These are phyloP conservation scores for Dynastes maya DNA, from an alignment of 2,888 invertebrate species.

Conservation along the genomic window DNA sequence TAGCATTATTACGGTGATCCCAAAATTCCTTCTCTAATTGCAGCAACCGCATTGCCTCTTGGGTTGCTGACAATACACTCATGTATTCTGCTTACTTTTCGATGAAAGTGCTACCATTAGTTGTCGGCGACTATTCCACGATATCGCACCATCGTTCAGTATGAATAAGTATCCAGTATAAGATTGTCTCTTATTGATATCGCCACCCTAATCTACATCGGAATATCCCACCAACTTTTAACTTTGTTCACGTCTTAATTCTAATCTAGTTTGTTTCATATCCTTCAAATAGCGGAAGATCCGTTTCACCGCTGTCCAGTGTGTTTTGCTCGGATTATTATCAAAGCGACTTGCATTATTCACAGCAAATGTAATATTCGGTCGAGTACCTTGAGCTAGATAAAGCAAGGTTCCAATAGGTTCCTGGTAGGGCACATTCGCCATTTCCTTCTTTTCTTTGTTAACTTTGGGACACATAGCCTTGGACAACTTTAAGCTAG, in stretches of 20 bases:
- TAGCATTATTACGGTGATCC: neutral
- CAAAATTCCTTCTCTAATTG: no score
- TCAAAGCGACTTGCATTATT: conserved; percentile 53
- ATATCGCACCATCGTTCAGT: no score
- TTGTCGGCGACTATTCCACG: no score
- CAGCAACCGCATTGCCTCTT: no score
- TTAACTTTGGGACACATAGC: neutral
- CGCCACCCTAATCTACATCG: no score
- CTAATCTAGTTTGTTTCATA: neutral
- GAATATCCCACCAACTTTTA: neutral
- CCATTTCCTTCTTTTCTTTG: neutral
- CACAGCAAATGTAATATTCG: conserved; percentile 53
- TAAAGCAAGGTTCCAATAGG: conserved; percentile 54
- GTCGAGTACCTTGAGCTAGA: conserved; percentile 51
- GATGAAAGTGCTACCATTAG: no score
- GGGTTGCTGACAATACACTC: no score
- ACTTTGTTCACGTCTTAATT: neutral
- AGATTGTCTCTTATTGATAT: no score
- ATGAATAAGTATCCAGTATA: no score
- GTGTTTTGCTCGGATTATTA: neutral
- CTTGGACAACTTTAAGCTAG: neutral
- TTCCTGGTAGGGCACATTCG: conserved; percentile 16
- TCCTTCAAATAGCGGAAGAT: neutral
- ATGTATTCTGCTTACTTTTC: no score
- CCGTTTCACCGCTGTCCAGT: no score